Evolutionary conservation across 2,888 invertebrate genomes (phyloP), one percentile per base, ranked within the genome.

Genomic region (Rugalucina vietnamica): DNA sequence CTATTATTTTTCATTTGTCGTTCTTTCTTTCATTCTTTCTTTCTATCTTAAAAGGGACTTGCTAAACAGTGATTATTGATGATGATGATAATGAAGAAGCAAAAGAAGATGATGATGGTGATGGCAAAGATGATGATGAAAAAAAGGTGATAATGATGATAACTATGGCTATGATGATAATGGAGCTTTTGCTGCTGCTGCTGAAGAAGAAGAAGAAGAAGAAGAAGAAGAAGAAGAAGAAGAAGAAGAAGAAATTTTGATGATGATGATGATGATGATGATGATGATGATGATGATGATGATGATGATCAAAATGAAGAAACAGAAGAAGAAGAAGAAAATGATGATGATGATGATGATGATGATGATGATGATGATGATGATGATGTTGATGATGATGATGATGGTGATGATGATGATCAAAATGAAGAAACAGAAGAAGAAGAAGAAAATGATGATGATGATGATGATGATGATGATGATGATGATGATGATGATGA

Each of bases 401-500:
- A 78, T 78, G 78, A 74, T 78, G 71, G 43, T 73, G 71, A 39
- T 78, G 72, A 12, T 65, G 24, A n/a, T n/a, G n/a, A 65, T 65
- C 14, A 49, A 18, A n/a, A n/a, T n/a, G 14, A 49, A 14, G 14
- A 49, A 18, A 49, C 14, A 18, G 50, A 49, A 18, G 50, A 49
- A 18, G 50, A 49, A 18, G n/a, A 18, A 18, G n/a, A 49, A 49
- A n/a, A 49, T 49, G 50, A 49, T 49, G 50, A n/a, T 49, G 50
- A 49, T 49, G 50, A 49, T 50, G 60, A 69, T 69, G 57, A 69
- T 76, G 32, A 76, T 65, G 76, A 76, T 81, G 76, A 32, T 82
- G 65, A 60, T 70, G 60, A 54, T 82, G 82, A 79, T 77, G 73
- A 65, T 57, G 78, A 79, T 74, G 78, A 79, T 82, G 76, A 71